A percentile compares a stretch with the other conserved stretches of the same genome.
These are phyloP conservation scores for Buphagus erythrorhynchus DNA, from an alignment of 2,797 vertebrate species.

Conservation along the genomic window DNA sequence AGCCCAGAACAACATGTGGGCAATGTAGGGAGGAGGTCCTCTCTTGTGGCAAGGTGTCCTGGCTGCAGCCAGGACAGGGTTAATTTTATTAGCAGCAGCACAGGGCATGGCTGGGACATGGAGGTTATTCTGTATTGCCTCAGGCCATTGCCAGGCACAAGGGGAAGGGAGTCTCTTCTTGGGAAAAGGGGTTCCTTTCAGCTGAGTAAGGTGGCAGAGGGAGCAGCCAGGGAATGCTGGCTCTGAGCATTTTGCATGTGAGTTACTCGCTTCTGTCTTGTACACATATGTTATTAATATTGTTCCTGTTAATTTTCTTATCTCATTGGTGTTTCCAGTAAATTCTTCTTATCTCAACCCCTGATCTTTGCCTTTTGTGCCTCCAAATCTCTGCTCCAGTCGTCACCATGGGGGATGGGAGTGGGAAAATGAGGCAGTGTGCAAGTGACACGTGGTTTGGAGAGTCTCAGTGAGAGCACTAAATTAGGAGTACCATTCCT, in stretches of 20 bases:
- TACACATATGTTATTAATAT: background rate
- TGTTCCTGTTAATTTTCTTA: background rate
- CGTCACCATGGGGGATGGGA: rapidly evolving
- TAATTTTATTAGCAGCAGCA: background rate
- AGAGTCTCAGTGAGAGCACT: too few species aligned
- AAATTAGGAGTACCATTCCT: background rate
- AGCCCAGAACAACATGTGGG: background rate
- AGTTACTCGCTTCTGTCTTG: rapidly evolving
- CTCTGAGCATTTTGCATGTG: background rate
- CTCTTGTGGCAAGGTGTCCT: background rate
- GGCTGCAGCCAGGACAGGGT: background rate
- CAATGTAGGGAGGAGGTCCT: background rate
- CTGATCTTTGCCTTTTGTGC: background rate
- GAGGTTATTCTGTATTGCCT: background rate
- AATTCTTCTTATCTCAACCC: background rate
- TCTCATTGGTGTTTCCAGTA: background rate
- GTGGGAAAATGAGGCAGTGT: background rate
- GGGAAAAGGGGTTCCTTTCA: background rate
- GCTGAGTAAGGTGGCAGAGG: too few species aligned
- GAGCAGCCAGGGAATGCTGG: too few species aligned
- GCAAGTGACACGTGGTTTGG: rapidly evolving
- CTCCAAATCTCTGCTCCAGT: background rate
- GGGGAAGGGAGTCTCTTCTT: background rate
- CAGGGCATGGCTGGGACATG: too few species aligned
- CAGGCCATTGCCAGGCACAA: rapidly evolving